phyloP scores from a whole-genome alignment of 1,140 invertebrate genomes.

The Drosophila punjabiensis region DNA sequence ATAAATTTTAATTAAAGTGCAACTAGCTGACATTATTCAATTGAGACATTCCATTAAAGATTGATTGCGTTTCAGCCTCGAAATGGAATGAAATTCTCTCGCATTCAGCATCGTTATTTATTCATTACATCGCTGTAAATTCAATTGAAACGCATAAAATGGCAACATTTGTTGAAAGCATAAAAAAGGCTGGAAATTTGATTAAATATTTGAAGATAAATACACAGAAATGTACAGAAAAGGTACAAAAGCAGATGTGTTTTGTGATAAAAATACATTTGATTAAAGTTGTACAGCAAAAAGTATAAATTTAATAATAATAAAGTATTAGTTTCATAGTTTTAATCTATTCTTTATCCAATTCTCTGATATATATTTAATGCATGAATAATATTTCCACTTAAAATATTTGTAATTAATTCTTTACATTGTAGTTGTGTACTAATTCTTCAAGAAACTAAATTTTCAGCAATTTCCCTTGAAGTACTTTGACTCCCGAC shows the following conservation, averaged over 20 bases:
- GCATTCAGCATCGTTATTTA: conserved; percentile 20
- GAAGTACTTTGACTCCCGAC: neutral
- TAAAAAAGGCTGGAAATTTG: neutral
- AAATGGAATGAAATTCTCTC: conserved; percentile 1
- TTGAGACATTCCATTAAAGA: conserved; percentile 3
- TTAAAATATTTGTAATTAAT: too few species aligned
- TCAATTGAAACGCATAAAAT: conserved; percentile 20
- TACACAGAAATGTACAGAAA: neutral
- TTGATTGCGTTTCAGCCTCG: neutral
- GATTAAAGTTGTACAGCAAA: neutral
- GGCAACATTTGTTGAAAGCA: neutral
- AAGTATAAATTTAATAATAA: neutral
- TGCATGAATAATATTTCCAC: neutral
- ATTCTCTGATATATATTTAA: neutral
- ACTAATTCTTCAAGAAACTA: too few species aligned
- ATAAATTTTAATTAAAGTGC: neutral
- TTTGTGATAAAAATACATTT: neutral
- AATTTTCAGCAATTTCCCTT: too few species aligned
- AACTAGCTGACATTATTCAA: neutral
- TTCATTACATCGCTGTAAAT: conserved; percentile 15
- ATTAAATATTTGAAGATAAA: conserved; percentile 4
- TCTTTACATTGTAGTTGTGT: too few species aligned
- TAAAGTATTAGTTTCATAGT: neutral
- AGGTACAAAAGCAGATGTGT: neutral
- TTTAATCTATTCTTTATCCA: accelerated